These are phyloP conservation scores for Coenobita brevimanus DNA, from an alignment of 1,140 invertebrate species.

Conservation along the genomic window DNA sequence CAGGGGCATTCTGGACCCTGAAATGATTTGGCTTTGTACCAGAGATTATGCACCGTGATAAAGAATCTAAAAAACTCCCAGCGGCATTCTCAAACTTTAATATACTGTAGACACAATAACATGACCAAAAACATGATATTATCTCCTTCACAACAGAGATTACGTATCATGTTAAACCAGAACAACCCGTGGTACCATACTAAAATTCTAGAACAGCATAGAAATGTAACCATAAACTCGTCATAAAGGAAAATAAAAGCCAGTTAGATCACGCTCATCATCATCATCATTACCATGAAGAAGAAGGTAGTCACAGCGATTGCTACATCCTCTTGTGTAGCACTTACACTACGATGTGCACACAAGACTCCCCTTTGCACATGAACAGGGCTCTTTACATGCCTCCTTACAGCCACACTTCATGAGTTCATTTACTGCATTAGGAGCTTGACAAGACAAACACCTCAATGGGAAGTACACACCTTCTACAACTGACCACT, in stretches of 20 bases:
- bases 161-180: not conserved
- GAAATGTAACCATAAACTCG: not conserved
- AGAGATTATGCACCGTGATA: not conserved
- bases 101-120: conserved; percentile 10
- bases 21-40: not conserved
- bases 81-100: not conserved
- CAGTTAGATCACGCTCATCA: not conserved
- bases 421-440: not conserved
- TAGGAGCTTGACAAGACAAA: not conserved
- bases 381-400: not conserved
- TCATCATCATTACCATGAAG: conserved; percentile 7
- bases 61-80: conserved; percentile 9
- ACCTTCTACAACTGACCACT: not conserved
- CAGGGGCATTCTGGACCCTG: no score
- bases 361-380: not conserved
- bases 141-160: not conserved
- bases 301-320: not conserved
- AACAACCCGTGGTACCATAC: conserved; percentile 10
- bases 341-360: not conserved
- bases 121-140: not conserved
- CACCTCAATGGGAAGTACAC: not conserved
- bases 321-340: not conserved
- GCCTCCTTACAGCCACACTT: conserved; percentile 1
- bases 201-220: not conserved
- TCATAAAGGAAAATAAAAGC: conserved; percentile 22